Evolutionary conservation across 2,113 vertebrate species (phyloP), one percentile per base, ranked within the genome.

Genomic region (Kobus ellipsiprymnus): DNA sequence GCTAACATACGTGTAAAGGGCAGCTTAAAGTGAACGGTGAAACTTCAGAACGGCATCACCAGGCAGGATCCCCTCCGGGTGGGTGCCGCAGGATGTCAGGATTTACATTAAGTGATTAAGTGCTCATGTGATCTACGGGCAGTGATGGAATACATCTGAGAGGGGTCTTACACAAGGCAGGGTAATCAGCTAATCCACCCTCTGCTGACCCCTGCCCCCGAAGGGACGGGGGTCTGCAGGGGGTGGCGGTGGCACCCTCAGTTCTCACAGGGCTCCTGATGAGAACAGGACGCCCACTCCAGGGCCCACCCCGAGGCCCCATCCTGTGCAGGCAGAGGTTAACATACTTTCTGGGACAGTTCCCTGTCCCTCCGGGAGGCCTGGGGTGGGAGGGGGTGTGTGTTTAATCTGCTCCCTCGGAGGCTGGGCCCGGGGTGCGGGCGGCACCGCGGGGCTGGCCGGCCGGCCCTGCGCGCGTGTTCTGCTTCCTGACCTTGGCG

Each of bases 401-500:
- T 25, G 85, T 48, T 91, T 29, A 3, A 21, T 29, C 30, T 44
- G 16, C 40, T 67, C 92, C 96, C 91, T 33, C 15, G 81, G 30
- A 0, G 19, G 54, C 60, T 40, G 92, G 92, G 95, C 86, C 57
- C 91, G 30, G 87, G 89, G 36, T 90, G 86, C 0, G n/a, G 85
- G 54, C 81, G 92, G 82, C 55, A 9, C 96, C 55, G 89, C 82
- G 57, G n/a, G 98, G 97, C 82, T 64, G 92, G 94, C 93, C 92
- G 90, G 95, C 91, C 48, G 78, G 46, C 94, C 96, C 97, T 0
- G 85, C 74, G 12, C 11, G 96, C 21, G 64, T 85, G 81, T 77
- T 98, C 67, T 55, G 98, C 97, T 62, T 98, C 89, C 88, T 98
- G 97, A 87, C 97, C 98, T 98, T 98, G 94, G 97, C 81, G 23